Conservation (phyloP, 2,888 invertebrate species). For the Pristionchus entomophagus region DNA sequence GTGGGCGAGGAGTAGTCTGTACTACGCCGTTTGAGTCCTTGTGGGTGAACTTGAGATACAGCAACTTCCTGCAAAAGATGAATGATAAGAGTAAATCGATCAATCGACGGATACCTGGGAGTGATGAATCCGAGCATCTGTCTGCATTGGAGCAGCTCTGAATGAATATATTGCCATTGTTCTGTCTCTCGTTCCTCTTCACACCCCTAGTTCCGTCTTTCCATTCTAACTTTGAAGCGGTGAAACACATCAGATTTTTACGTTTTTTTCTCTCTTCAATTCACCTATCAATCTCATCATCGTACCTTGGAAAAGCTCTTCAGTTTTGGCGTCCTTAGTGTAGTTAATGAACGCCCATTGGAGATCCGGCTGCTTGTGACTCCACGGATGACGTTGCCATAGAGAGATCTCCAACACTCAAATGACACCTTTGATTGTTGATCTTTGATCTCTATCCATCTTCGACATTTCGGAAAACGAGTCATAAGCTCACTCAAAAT, state of each 20-base stretch:
- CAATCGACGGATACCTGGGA: background rate
- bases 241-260: too few relatives aligned
- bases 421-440: background rate
- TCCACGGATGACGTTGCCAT: background rate
- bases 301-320: too few relatives aligned
- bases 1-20: too few relatives aligned
- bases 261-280: background rate
- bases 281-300: too few relatives aligned
- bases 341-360: background rate
- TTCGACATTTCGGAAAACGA: background rate
- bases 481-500: too few relatives aligned
- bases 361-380: background rate
- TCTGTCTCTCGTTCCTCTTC: too few relatives aligned
- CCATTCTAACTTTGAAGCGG: too few relatives aligned
- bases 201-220: too few relatives aligned
- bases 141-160: background rate
- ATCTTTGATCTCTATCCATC: too few relatives aligned
- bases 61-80: background rate
- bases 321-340: background rate
- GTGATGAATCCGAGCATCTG: slow-evolving; percentile 13
- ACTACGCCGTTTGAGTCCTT: background rate
- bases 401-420: background rate
- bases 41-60: background rate
- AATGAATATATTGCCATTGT: background rate
- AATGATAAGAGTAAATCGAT: background rate